phyloP scores from a whole-genome alignment of 2,113 vertebrate genomes.

The Vireo altiloquus region DNA sequence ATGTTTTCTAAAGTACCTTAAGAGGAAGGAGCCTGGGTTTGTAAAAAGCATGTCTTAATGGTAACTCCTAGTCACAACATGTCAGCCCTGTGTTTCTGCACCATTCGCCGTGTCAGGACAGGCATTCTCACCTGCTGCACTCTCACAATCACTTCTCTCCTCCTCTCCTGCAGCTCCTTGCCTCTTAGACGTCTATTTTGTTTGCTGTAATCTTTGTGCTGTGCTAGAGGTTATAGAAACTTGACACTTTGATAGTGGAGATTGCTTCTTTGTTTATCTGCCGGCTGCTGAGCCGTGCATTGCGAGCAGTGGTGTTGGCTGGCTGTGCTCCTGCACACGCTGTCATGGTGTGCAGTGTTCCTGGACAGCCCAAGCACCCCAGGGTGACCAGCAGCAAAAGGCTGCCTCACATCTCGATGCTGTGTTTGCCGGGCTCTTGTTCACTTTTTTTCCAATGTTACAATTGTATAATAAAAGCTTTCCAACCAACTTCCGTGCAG shows the following conservation, averaged over 20 bases:
- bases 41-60: not conserved
- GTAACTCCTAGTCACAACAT: not conserved
- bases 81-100: not conserved
- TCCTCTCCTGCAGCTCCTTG: not conserved
- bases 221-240: constrained; percentile 1
- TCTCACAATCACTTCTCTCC: not conserved
- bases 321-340: not conserved
- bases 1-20: not conserved
- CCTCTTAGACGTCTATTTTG: not conserved
- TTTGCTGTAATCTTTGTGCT: constrained; percentile 7
- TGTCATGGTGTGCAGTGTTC: rapidly evolving
- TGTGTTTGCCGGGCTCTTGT: not conserved
- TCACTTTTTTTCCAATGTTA: not conserved
- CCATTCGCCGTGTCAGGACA: not conserved
- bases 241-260: constrained; percentile 1
- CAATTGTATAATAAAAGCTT: constrained; percentile 44
- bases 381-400: not conserved
- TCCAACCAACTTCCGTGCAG: not conserved
- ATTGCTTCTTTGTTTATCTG: constrained; percentile 17
- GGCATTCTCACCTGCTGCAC: not conserved
- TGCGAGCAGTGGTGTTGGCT: rapidly evolving
- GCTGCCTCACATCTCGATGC: rapidly evolving
- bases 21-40: not conserved
- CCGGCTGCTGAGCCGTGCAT: not conserved
- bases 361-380: not conserved